Conservation (phyloP, 2,797 vertebrate species). For the Rhinophrynus dorsalis region DNA sequence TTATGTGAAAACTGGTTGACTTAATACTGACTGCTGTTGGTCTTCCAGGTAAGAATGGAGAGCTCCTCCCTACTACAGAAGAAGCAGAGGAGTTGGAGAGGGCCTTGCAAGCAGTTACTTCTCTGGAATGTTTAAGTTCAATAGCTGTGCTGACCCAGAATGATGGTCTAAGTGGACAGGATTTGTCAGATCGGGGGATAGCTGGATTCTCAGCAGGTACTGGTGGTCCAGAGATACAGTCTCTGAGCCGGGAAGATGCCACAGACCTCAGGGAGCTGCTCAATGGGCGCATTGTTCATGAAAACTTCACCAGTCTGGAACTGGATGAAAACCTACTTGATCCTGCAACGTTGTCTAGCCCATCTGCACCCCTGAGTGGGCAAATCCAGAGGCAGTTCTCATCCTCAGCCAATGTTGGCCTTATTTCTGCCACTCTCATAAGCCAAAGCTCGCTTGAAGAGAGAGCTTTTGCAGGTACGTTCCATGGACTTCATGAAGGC, state of each 20-base stretch:
- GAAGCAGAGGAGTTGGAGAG: constrained; percentile 97
- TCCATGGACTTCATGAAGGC: constrained; percentile 78
- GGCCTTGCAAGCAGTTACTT: constrained; percentile 95
- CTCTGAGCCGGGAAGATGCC: constrained; percentile 75
- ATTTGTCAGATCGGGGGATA: constrained; percentile 83
- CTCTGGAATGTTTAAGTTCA: constrained; percentile 94
- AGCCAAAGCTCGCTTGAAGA: constrained; percentile 84
- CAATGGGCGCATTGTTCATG: constrained; percentile 85
- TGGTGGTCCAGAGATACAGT: constrained; percentile 81
- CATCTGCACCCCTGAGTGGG: constrained; percentile 81
- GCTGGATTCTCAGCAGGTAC: constrained; percentile 83
- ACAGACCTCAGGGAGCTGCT: constrained; percentile 87
- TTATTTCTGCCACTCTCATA: constrained; percentile 81
- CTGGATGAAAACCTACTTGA: constrained; percentile 95
- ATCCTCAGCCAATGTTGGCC: constrained; percentile 76
- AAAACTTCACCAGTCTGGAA: constrained; percentile 92
- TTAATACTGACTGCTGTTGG: too few relatives aligned
- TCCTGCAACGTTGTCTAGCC: constrained; percentile 83
- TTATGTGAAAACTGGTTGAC: too few relatives aligned
- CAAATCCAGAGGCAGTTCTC: constrained; percentile 78
- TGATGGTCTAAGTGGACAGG: constrained; percentile 81
- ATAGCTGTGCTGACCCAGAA: constrained; percentile 88
- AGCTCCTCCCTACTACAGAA: constrained; percentile 94
- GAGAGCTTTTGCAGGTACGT: constrained; percentile 85
- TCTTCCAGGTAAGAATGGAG: constrained; percentile 90